Base-by-base conservation (phyloP, 2,888 invertebrate species). In the Idaea straminata region DNA sequence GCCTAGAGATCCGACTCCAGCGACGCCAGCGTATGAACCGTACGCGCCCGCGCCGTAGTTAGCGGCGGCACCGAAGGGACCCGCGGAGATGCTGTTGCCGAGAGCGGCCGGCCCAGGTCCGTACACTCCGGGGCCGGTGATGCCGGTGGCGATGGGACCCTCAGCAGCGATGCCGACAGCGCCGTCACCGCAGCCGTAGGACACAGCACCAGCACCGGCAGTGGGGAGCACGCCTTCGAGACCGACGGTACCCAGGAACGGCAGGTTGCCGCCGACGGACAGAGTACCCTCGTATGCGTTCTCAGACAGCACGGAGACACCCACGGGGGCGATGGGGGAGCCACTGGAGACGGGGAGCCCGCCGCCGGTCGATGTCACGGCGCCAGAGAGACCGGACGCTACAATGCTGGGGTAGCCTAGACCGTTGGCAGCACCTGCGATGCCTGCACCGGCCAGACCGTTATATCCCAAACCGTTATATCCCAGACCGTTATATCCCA, bases 231-330 rank as follows among this genome's bases (percentile, higher is more conserved):
- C 65, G n/a, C 79, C 80, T 47, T 81, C 77, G 61, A 83, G 35
- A 62, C 59, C 76, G n/a, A 76, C 78, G 63, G 80, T 71, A 35
- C 79, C 77, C 15, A 83, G 65, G 76, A 80, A 81, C 16, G 83
- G 83, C 70, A 82, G 70, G 66, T 77, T 75, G 34, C 83, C 83
- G 58, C 62, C 70, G 1, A 78, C 76, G 7, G 61, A 60, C 25
- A 83, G 59, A 15, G 64, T 15, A 0, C 82, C 83, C 25, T 76
- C 74, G 59, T 77, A 80, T 6, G 35, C 74, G 66, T 81, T 81
- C 64, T 84, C 83, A 5, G 83, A 83, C 4, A 72, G 62, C 0
- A 81, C 75, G 25, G 75, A 69, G 10, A 84, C 62, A 10, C 78
- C 78, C 16, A 70, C 72, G 1, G 84, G 83, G 7, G 75, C 65